These are phyloP conservation scores for Chalcis sispes DNA, from an alignment of 2,888 invertebrate species.

Conservation along the genomic window DNA sequence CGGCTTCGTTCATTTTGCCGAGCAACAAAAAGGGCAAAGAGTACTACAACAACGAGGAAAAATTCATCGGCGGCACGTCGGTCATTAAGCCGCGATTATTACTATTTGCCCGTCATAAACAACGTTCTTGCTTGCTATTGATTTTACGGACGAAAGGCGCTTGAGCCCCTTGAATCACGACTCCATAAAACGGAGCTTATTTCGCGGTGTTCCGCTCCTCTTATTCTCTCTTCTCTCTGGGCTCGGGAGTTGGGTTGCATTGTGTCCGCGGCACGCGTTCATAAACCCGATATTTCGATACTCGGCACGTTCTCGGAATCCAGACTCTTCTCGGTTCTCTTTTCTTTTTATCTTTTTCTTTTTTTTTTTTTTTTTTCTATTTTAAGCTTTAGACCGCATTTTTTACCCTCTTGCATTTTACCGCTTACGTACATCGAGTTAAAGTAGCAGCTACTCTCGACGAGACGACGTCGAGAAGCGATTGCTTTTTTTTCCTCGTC, in stretches of 20 bases:
- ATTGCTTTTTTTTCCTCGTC: neutral
- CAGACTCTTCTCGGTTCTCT: neutral
- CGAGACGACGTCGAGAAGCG: neutral
- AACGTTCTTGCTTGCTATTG: constrained; percentile 37
- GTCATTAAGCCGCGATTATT: constrained; percentile 20
- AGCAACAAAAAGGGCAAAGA: neutral
- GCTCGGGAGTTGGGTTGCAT: too few species aligned
- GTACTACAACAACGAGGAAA: neutral
- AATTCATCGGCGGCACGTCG: neutral
- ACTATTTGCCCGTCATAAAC: constrained; percentile 40
- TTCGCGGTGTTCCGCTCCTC: constrained; percentile 2
- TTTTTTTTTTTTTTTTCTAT: neutral
- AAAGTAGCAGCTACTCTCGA: neutral
- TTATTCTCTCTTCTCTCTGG: neutral
- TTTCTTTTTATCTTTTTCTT: neutral
- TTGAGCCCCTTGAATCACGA: constrained; percentile 47
- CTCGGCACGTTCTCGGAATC: constrained; percentile 56
- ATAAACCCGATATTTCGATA: constrained; percentile 59
- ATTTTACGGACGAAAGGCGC: constrained; percentile 49
- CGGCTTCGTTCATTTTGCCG: too few species aligned
- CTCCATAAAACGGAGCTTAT: constrained; percentile 48
- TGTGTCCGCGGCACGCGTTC: constrained; percentile 23
- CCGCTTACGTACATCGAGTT: neutral
- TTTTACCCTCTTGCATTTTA: constrained; percentile 20
- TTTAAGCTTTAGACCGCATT: neutral